Base-by-base conservation (phyloP, 2,888 invertebrate species). In the Pyrocoelia pectoralis region DNA sequence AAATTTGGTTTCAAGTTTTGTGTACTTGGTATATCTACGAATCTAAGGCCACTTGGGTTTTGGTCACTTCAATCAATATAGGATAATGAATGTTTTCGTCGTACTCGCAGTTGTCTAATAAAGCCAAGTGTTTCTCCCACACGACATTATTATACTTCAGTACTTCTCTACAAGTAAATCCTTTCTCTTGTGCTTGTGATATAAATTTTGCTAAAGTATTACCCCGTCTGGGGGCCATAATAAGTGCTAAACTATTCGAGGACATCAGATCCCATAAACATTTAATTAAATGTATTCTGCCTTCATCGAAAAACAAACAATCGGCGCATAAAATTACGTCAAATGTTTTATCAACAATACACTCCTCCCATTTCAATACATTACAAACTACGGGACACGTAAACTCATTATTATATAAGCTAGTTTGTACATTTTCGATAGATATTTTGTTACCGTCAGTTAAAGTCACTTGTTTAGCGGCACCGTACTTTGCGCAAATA, bases 371-470 rank as follows among this genome's bases (percentile, higher is more conserved):
- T 75, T 87, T 84, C 10, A 88, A 76, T 10, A 86, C 83, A 9
- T 75, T 76, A 70, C 84, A 83, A 65, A 83, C 83, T 2, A 86
- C 84, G 52, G 84, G 83, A 72, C 84, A 83, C 38, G 75, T 71
- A 72, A 89, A 83, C 70, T 84, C 83, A 78, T 92, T 92, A 66
- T 86, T 84, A 69, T 86, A 84, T 52, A 91, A 82, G 51, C 90
- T 90, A 69, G 84, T 82, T 68, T 84, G 81, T 1, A 91, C 89
- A 80, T 92, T 93, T 76, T 89, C 87, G 46, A 93, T 87, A 60
- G 92, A 90, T 41, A 87, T 84, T 72, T 86, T 85, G 81, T 94
- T 93, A 29, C 94, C 94, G 77, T 94, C 94, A 10, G 93, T 92
- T 29, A 93, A 82, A 67, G 88, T 85, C 2, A 93, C 88, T 17